These are phyloP conservation scores for Peromyscus aztecus DNA, from an alignment of 2,797 vertebrate genomes.

Conservation along the genomic window DNA sequence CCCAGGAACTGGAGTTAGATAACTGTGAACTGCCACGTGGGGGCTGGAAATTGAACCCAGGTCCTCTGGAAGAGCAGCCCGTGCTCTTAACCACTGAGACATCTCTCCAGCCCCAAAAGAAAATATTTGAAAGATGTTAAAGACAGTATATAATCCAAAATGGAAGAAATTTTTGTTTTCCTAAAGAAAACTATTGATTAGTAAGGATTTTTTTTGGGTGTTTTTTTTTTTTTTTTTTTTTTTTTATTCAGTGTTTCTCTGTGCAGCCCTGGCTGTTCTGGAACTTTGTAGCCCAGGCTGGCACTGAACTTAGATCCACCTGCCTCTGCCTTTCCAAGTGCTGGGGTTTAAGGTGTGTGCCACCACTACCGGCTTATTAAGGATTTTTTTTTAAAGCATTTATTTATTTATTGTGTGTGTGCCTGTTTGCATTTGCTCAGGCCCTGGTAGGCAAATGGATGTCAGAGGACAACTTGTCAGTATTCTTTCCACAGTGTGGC, in stretches of 20 bases:
- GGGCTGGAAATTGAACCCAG: background rate
- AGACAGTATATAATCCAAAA: background rate
- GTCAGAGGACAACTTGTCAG: background rate
- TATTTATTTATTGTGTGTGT: background rate
- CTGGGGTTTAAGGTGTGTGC: background rate
- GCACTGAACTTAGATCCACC: background rate
- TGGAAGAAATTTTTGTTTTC: constrained; percentile 7
- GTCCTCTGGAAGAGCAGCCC: background rate
- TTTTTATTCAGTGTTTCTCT: background rate
- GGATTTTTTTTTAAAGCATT: background rate
- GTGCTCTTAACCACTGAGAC: background rate
- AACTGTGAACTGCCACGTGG: background rate
- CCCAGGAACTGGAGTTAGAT: background rate
- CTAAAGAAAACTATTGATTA: background rate
- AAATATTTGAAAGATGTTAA: background rate
- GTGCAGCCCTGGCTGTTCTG: background rate
- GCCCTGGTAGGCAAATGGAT: background rate
- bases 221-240: background rate
- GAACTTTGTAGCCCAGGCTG: background rate
- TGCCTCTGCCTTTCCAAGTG: background rate
- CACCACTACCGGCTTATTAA: background rate
- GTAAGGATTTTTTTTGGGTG: background rate
- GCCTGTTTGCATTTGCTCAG: background rate
- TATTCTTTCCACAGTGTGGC: background rate
- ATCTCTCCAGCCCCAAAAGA: background rate